Evolutionary conservation across 2,113 vertebrate genomes (phyloP).

Genomic region (Oreochromis tanganicae): DNA sequence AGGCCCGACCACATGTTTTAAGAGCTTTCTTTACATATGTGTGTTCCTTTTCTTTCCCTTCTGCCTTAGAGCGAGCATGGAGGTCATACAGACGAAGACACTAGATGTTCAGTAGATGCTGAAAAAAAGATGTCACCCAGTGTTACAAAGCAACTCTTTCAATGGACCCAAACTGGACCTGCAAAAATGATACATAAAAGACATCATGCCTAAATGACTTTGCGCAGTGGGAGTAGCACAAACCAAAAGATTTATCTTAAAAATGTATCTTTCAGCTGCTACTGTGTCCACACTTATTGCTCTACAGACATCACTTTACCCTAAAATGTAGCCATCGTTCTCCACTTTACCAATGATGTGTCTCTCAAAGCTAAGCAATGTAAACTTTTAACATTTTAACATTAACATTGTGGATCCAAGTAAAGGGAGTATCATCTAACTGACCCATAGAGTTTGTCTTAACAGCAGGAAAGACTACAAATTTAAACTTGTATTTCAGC

Average conservation of each 20-base stretch:
- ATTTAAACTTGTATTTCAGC: neutral
- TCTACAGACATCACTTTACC: neutral
- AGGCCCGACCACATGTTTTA: neutral
- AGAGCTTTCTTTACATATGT: neutral
- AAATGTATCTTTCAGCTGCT: neutral
- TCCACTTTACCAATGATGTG: neutral
- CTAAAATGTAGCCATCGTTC: rapidly evolving
- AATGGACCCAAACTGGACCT: neutral
- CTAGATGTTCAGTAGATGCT: neutral
- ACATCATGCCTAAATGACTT: neutral
- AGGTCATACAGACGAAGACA: neutral
- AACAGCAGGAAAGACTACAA: neutral
- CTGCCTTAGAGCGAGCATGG: neutral
- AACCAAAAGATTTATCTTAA: neutral
- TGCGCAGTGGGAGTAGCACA: neutral
- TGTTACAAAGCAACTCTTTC: neutral
- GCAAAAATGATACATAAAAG: neutral
- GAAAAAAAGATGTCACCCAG: neutral
- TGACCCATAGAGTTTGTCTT: neutral
- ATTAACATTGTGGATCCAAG: neutral
- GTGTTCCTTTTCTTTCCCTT: neutral
- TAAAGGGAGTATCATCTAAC: neutral
- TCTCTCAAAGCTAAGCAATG: neutral
- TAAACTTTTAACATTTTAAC: neutral
- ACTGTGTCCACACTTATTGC: neutral